Evolutionary conservation across 92 coral and sea anemone genomes (phyloP).

Genomic region (Parazoanthus swiftii): DNA sequence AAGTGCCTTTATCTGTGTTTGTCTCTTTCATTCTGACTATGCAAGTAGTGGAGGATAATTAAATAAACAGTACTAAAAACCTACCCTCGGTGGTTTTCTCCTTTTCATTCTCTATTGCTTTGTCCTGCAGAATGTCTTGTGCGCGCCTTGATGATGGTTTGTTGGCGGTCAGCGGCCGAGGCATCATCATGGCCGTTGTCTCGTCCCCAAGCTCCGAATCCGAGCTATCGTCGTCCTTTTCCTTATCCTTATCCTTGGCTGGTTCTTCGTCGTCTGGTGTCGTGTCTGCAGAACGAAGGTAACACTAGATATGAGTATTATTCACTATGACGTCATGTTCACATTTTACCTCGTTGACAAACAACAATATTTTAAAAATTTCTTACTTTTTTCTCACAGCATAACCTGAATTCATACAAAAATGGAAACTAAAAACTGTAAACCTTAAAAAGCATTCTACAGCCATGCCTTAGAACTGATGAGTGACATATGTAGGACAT

Average conservation of each 20-base stretch:
- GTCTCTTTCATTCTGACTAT: no score
- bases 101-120: slow-evolving; percentile 19
- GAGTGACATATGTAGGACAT: no score
- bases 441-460: no score
- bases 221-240: slow-evolving; percentile 67
- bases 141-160: slow-evolving; percentile 57
- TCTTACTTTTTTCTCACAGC: no score
- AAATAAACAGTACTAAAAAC: neutral
- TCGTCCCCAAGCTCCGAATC: slow-evolving; percentile 81
- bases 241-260: slow-evolving; percentile 43
- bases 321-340: no score
- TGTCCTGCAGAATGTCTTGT: slow-evolving; percentile 70
- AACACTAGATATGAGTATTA: neutral
- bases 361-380: no score
- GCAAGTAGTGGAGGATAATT: neutral
- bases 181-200: slow-evolving; percentile 48
- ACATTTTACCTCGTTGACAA: no score
- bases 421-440: no score
- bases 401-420: no score
- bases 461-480: no score
- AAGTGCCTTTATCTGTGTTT: neutral
- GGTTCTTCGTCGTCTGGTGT: slow-evolving; percentile 88
- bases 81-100: slow-evolving; percentile 31
- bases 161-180: slow-evolving; percentile 34
- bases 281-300: slow-evolving; percentile 56